Base-by-base conservation (phyloP, 2,113 vertebrate genomes). In the Okapia johnstoni region DNA sequence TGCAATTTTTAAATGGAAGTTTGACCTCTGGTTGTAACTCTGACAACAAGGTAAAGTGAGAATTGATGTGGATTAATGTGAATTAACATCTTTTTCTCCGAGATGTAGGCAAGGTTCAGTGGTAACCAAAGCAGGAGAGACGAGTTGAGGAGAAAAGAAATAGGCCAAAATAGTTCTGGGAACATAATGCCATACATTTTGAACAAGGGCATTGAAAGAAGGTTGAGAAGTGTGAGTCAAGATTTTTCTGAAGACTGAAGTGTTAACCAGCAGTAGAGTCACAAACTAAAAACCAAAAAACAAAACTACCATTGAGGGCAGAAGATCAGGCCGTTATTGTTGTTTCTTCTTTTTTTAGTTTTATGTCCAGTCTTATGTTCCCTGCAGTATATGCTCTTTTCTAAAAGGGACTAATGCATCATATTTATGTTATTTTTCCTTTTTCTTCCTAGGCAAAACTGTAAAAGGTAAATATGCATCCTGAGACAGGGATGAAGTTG, bases 401-500 rank as follows among this genome's bases (percentile, higher is more conserved):
- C 57, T 85, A 43, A 63, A 87, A 90, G 77, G 1, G 14, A 81
- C 14, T 7, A 90, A 33, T 54, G 46, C 2, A 12, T 40, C 25
- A 25, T 66, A 30, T 52, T 87, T 21, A 60, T 63, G 9, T 9
- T 50, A 1, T 55, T 61, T 83, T 79, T 88, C 52, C n/a, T 10
- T 52, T 95, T 96, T 66, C 76, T 87, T 81, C 50, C 84, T 92
- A 60, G 90, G 88, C 30, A 92, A 84, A 91, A 36, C 15, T 94
- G 13, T 96, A 94, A 93, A 97, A 43, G 50, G 57, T 54, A 50
- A 70, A 79, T 55, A 13, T 30, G 43, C 84, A 21, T 95, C 43
- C 96, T 97, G 73, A 92, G 93, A 97, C 50, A 96, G 77, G 46
- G 90, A 83, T 89, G 28, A 94, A 93, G 61, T 50, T 60, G 14